A percentile compares a stretch with the other conserved stretches of the same genome.
Evolutionary conservation across 2,113 vertebrate species (phyloP).

Genomic region (Nothoprocta pentlandii): DNA sequence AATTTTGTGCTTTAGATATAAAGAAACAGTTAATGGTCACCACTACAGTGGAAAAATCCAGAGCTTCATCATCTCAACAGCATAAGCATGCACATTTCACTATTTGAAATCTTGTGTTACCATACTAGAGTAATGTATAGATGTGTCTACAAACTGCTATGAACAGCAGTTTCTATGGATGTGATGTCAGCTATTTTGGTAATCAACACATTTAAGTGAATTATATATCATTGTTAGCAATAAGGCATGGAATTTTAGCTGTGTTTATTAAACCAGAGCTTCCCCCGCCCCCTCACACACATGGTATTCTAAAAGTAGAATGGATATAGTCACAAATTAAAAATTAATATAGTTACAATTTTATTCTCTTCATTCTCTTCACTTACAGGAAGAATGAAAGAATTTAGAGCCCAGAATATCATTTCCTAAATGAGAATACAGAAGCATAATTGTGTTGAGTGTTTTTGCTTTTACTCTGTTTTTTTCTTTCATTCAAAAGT

Average conservation of each 20-base stretch:
- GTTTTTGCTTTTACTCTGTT: background rate
- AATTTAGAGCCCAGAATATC: background rate
- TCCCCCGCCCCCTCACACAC: background rate
- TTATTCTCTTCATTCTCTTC: background rate
- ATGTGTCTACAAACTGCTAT: conserved; percentile 75
- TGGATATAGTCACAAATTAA: background rate
- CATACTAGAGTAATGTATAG: conserved; percentile 63
- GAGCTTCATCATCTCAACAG: conserved; percentile 73
- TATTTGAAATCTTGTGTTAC: conserved; percentile 78
- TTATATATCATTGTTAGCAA: background rate
- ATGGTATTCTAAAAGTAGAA: background rate
- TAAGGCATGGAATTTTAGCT: background rate
- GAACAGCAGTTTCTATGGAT: conserved; percentile 75
- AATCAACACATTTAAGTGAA: conserved; percentile 8
- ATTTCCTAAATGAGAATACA: background rate
- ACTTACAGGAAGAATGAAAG: background rate
- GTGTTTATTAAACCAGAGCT: background rate
- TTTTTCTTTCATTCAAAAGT: background rate
- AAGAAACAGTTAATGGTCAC: conserved; percentile 75
- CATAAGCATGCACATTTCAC: conserved; percentile 71
- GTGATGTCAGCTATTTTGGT: conserved; percentile 80
- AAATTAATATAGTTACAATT: background rate
- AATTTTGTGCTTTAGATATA: conserved; percentile 68
- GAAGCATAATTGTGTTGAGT: background rate
- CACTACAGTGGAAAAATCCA: conserved; percentile 64